Percentiles rank a stretch among this genome's conserved stretches.
phyloP scores from a whole-genome alignment of 2,888 invertebrate species.

The Lottia gigantea region DNA sequence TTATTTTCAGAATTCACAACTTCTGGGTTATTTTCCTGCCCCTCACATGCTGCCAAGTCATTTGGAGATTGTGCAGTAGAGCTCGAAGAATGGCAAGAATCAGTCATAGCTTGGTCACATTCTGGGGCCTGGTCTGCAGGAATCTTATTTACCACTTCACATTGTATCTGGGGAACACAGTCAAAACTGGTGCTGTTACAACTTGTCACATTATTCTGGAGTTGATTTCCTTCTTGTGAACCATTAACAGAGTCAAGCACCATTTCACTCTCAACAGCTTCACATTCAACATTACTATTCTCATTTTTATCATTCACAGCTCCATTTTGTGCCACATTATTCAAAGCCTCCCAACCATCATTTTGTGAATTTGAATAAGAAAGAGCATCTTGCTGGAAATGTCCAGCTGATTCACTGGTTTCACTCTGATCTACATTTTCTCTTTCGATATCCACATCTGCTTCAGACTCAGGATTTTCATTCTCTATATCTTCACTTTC shows the following conservation, averaged over 20 bases:
- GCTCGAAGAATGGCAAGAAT: too few relatives aligned
- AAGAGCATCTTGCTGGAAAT: neutral
- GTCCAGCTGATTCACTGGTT: neutral
- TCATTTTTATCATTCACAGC: neutral
- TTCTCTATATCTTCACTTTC: constrained; percentile 21
- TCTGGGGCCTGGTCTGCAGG: constrained; percentile 21
- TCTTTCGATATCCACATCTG: constrained; percentile 26
- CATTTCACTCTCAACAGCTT: constrained; percentile 12
- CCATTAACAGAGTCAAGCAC: neutral
- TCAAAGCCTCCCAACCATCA: constrained; percentile 7
- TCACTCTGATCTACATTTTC: constrained; percentile 9
- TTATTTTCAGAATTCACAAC: too few relatives aligned
- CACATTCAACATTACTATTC: constrained; percentile 24
- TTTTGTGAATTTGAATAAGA: neutral
- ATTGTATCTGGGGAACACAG: too few relatives aligned
- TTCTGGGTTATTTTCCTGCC: too few relatives aligned
- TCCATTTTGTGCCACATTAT: constrained; percentile 11
- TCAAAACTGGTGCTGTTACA: neutral
- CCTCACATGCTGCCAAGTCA: too few relatives aligned
- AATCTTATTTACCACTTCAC: too few relatives aligned
- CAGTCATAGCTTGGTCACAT: constrained; percentile 19
- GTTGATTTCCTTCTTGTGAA: too few relatives aligned
- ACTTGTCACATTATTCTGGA: too few relatives aligned
- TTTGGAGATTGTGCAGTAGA: too few relatives aligned
- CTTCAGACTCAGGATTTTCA: constrained; percentile 41